These are phyloP conservation scores for Morbakka virulenta DNA, from an alignment of 30 jellyfish, hydroid and myxozoan species.

Conservation along the genomic window DNA sequence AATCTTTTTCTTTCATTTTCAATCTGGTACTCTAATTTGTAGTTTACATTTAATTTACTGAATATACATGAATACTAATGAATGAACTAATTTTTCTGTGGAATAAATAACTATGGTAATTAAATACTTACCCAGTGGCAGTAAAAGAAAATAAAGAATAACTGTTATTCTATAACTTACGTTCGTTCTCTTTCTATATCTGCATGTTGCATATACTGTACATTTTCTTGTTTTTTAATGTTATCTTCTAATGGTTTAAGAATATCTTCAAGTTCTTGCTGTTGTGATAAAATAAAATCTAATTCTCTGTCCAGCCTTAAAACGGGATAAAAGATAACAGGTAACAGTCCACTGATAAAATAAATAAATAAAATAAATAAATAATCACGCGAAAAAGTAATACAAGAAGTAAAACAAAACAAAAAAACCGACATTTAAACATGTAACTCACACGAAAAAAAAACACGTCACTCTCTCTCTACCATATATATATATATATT, in stretches of 20 bases:
- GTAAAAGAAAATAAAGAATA: no score
- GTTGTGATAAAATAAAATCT: conserved; percentile 89
- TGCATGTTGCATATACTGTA: conserved; percentile 81
- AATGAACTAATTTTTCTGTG: no score
- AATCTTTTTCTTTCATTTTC: no score
- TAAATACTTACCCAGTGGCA: no score
- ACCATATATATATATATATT: no score
- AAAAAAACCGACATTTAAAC: background rate
- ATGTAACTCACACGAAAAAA: no score
- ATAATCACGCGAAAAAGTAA: background rate
- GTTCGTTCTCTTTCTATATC: conserved; percentile 92
- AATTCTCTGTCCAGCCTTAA: conserved; percentile 85
- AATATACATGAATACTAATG: no score
- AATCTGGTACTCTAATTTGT: no score
- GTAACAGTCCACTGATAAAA: background rate
- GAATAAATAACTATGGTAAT: no score
- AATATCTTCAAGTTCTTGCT: conserved; percentile 88
- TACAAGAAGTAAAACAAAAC: background rate
- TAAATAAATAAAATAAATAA: background rate
- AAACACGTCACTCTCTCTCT: no score
- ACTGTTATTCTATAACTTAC: conserved; percentile 25
- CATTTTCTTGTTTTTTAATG: conserved; percentile 66
- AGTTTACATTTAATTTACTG: no score
- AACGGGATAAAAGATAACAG: background rate
- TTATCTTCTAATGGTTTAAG: conserved; percentile 80